Evolutionary conservation across 2,797 vertebrate genomes (phyloP).

Genomic region (Poeciliopsis paucimaculata): DNA sequence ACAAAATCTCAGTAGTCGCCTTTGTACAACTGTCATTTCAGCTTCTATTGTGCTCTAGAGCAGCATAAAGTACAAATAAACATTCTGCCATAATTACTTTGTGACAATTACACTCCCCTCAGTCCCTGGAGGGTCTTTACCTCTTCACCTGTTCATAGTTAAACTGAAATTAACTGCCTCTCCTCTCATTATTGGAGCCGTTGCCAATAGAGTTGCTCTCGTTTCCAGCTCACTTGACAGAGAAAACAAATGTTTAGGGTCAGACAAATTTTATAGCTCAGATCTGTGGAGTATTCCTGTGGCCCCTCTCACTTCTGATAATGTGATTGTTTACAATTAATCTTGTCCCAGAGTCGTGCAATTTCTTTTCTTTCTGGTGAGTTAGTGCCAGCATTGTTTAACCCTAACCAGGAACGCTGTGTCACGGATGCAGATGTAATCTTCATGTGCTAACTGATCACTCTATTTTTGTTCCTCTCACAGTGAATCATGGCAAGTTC

Average conservation of each 20-base stretch:
- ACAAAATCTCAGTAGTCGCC: neutral
- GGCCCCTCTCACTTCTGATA: neutral
- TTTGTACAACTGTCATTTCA: neutral
- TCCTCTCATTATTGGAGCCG: neutral
- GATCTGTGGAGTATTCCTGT: neutral
- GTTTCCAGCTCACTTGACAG: neutral
- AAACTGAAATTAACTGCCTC: neutral
- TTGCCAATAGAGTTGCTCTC: neutral
- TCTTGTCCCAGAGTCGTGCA: neutral
- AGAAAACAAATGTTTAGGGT: neutral
- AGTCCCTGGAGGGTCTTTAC: neutral
- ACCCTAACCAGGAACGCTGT: neutral
- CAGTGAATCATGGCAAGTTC: conserved; percentile 88
- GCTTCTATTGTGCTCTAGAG: neutral
- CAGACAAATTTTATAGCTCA: neutral
- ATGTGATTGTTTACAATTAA: neutral
- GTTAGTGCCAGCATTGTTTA: neutral
- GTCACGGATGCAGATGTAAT: neutral
- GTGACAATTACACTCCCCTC: neutral
- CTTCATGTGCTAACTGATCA: neutral
- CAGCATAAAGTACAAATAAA: neutral
- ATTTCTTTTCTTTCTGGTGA: neutral
- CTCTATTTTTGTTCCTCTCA: conserved; percentile 19
- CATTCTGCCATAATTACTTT: neutral
- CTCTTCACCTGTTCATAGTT: neutral